phyloP scores from a whole-genome alignment of 2,797 vertebrate species.

The Coregonus suidteri region DNA sequence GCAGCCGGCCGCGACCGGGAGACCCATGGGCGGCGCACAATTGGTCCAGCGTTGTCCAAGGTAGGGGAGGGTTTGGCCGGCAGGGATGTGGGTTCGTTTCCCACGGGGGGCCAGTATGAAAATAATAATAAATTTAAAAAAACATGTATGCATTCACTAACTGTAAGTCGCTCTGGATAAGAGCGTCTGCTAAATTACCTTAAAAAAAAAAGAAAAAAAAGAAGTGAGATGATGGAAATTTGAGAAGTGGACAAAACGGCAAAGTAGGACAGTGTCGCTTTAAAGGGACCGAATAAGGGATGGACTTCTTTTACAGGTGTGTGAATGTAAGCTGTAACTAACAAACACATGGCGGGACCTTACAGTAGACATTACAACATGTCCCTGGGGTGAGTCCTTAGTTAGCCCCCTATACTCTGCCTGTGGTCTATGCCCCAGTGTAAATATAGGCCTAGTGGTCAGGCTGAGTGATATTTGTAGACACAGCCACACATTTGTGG shows the following conservation, averaged over 20 bases:
- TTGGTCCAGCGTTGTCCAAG: too few species aligned
- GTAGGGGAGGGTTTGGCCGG: too few species aligned
- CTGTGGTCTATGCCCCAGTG: slow-evolving; percentile 3
- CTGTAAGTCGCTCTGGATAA: too few species aligned
- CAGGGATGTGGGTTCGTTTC: too few species aligned
- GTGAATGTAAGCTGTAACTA: neutral
- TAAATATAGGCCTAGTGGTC: neutral
- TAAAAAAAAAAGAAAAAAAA: too few species aligned
- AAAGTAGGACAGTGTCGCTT: slow-evolving; percentile 54
- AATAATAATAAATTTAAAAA: too few species aligned
- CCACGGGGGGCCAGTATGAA: too few species aligned
- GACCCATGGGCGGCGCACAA: too few species aligned
- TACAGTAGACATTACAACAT: slow-evolving; percentile 12
- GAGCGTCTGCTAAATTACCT: too few species aligned
- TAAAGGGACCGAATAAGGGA: neutral
- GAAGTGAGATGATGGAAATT: slow-evolving; percentile 38
- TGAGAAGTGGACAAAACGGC: slow-evolving; percentile 43
- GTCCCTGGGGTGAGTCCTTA: neutral
- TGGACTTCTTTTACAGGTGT: slow-evolving; percentile 12
- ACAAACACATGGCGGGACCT: slow-evolving; percentile 16
- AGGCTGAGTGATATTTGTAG: neutral
- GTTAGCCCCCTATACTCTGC: neutral
- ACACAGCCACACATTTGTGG: neutral
- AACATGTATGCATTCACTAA: too few species aligned
- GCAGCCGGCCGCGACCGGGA: too few species aligned